Base-by-base conservation (phyloP, 2,113 vertebrate genomes). In the Mesembrinibis cayennensis region DNA sequence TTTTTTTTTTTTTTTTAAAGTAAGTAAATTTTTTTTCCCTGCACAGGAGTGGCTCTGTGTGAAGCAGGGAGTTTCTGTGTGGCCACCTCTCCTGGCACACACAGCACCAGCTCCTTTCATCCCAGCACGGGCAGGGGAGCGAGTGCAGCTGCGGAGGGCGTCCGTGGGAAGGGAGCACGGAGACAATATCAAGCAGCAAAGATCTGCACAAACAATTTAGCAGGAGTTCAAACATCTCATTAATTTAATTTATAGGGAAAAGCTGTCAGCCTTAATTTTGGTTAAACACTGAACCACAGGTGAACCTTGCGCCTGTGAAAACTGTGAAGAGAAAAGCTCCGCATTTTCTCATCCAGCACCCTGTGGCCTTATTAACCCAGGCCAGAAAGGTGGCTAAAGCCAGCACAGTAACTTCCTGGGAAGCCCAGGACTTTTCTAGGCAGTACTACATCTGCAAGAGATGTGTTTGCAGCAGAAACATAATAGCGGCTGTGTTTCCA, bases 171-270 rank as follows among this genome's bases (percentile, higher is more conserved):
- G 55, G 67, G 20, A 74, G 50, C 36, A 14, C 18, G 9, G 71
- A 38, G 26, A 82, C 47, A 50, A 45, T 23, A 84, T 25, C 67
- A 36, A 80, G 90, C 72, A 83, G 42, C 65, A 65, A 77, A 86
- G 77, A 86, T 23, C 56, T 40, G 52, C 42, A 45, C 78, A 86
- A 95, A 90, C 66, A 61, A 58, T 88, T 86, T 36, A 80, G 74
- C 52, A 66, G 55, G 8, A 71, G 21, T 88, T 96, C 91, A 89
- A 96, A 89, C 52, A 88, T 38, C 89, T 91, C 95, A 96, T 94
- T 96, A 93, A 87, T 95, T 96, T 96, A 88, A 95, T 95, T 95
- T 93, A 82, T 53, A 78, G 55, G 93, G 94, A 88, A 97, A 94
- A 96, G 63, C 89, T 96, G 95, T 90, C 96, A 94, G 63, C 63